Conservation (phyloP, 2,797 vertebrate genomes). For the Myioborus miniatus region DNA sequence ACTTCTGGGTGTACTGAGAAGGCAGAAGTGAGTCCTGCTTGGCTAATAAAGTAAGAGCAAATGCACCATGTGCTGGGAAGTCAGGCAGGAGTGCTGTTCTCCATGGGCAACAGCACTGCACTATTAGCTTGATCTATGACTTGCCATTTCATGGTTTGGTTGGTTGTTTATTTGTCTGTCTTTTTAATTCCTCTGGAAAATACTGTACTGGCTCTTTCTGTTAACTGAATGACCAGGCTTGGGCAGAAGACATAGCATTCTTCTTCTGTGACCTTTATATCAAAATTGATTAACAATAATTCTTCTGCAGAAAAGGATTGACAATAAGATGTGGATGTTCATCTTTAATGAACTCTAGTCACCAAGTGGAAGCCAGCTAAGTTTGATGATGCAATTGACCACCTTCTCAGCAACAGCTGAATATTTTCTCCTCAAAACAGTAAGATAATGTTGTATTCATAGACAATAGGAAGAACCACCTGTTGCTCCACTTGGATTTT, state of each 20-base stretch:
- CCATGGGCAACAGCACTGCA: neutral
- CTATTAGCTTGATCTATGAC: slow-evolving; percentile 32
- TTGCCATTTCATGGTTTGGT: slow-evolving; percentile 16
- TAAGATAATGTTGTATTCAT: neutral
- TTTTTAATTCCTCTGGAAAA: slow-evolving; percentile 35
- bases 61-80: neutral
- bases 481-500: neutral
- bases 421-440: neutral
- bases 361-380: neutral
- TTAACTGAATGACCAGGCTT: slow-evolving; percentile 6
- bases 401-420: neutral
- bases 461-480: neutral
- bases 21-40: neutral
- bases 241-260: neutral
- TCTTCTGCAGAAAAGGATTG: slow-evolving; percentile 40
- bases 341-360: slow-evolving; percentile 24
- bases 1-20: neutral
- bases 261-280: slow-evolving; percentile 54
- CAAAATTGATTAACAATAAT: slow-evolving; percentile 57
- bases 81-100: neutral
- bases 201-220: neutral
- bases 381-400: neutral
- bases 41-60: slow-evolving; percentile 14
- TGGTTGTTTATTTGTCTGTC: slow-evolving; percentile 37
- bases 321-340: slow-evolving; percentile 26